These are phyloP conservation scores for Urechis unicinctus DNA, from an alignment of 2,888 invertebrate species.

Conservation along the genomic window DNA sequence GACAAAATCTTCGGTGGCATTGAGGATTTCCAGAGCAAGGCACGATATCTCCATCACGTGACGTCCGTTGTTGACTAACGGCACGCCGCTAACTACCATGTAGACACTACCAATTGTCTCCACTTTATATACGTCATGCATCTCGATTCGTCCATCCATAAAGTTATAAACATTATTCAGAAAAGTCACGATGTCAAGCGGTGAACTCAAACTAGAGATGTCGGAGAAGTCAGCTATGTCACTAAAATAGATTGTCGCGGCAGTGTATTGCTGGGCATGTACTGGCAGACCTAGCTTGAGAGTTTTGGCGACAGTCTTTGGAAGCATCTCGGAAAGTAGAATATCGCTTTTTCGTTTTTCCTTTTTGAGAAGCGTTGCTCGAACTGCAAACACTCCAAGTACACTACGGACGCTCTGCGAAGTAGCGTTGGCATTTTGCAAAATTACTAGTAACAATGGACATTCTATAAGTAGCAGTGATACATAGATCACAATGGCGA, in stretches of 20 bases:
- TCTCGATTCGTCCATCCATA: conserved; percentile 1
- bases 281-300: conserved; percentile 2
- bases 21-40: conserved; percentile 12
- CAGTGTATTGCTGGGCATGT: conserved; percentile 2
- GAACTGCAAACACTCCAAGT: background rate
- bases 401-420: background rate
- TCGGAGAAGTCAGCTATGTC: conserved; percentile 7
- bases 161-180: conserved; percentile 7
- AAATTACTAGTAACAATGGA: background rate
- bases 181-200: conserved; percentile 5
- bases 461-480: background rate
- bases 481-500: background rate
- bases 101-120: conserved; percentile 16
- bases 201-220: conserved; percentile 2
- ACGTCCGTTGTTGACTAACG: conserved; percentile 10
- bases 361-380: background rate
- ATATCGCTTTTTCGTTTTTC: conserved; percentile 1
- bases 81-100: conserved; percentile 18
- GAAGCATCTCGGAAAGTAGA: background rate
- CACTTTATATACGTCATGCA: conserved; percentile 11
- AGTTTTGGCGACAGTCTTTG: conserved; percentile 1
- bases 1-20: background rate
- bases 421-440: background rate
- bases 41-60: conserved; percentile 12
- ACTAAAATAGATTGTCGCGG: conserved; percentile 1